phyloP scores from a whole-genome alignment of 2,797 vertebrate genomes.

The Chaunax sp. region DNA sequence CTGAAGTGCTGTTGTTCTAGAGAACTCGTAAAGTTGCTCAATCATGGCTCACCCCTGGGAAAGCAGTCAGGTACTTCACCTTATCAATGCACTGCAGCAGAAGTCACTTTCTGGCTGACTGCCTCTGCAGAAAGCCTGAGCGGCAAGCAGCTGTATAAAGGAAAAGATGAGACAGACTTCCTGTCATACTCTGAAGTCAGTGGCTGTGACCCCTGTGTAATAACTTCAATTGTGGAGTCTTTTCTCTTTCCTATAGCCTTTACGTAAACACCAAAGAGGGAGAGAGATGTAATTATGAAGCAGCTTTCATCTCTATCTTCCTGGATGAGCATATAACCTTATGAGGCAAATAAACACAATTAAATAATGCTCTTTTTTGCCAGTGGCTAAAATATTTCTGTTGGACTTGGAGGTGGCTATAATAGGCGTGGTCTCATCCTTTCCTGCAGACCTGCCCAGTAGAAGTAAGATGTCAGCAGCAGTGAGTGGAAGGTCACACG shows the following conservation, averaged over 20 bases:
- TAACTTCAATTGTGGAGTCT: slow-evolving; percentile 43
- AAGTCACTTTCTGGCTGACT: slow-evolving; percentile 45
- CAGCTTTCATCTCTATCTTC: slow-evolving; percentile 39
- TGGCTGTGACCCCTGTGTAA: slow-evolving; percentile 53
- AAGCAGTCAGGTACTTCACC: slow-evolving; percentile 60
- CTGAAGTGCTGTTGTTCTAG: slow-evolving; percentile 46
- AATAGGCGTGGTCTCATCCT: slow-evolving; percentile 46
- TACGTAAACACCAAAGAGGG: slow-evolving; percentile 40
- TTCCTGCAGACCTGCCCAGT: slow-evolving; percentile 46
- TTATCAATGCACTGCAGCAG: slow-evolving; percentile 49
- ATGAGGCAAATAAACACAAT: slow-evolving; percentile 38
- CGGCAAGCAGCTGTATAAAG: slow-evolving; percentile 48
- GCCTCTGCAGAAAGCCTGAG: slow-evolving; percentile 44
- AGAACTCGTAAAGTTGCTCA: slow-evolving; percentile 56
- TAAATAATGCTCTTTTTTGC: slow-evolving; percentile 45
- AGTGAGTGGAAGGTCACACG: too few relatives aligned
- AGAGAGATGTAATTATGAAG: slow-evolving; percentile 33
- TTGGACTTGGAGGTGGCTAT: slow-evolving; percentile 49
- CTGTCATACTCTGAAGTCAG: slow-evolving; percentile 54
- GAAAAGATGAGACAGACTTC: slow-evolving; percentile 52
- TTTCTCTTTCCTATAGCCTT: slow-evolving; percentile 36
- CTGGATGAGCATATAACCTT: slow-evolving; percentile 30
- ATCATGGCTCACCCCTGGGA: slow-evolving; percentile 37
- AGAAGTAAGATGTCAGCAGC: slow-evolving; percentile 65
- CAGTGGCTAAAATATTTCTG: slow-evolving; percentile 42